Conservation (phyloP, 2,113 vertebrate genomes). For the Chunga burmeisteri region DNA sequence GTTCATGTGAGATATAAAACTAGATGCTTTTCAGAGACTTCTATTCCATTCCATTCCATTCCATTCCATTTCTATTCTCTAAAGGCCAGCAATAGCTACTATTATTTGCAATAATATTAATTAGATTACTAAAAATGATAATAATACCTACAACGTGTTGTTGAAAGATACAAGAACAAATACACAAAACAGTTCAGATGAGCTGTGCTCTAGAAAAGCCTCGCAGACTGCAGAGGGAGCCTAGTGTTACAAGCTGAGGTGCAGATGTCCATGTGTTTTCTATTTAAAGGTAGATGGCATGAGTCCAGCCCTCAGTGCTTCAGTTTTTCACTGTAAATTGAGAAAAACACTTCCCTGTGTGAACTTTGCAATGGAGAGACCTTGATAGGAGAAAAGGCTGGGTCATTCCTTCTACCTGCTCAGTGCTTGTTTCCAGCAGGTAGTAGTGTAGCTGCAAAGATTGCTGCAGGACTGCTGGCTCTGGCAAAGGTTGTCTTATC, state of each 20-base stretch:
- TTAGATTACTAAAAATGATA: background rate
- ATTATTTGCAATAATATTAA: background rate
- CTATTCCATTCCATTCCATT: background rate
- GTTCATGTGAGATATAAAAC: background rate
- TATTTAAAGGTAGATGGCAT: background rate
- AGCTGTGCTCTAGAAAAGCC: background rate
- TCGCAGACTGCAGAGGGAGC: background rate
- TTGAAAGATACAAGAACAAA: background rate
- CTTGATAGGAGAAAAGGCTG: background rate
- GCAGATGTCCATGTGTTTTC: background rate
- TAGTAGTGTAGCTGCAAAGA: background rate
- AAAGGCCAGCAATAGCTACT: background rate
- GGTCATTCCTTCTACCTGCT: background rate
- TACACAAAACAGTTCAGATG: background rate
- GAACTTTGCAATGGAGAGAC: background rate
- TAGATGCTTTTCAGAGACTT: background rate
- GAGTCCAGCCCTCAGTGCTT: background rate
- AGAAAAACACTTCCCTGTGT: background rate
- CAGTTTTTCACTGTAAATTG: background rate
- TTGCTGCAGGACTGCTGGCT: background rate
- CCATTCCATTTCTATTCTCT: background rate
- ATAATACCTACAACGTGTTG: background rate
- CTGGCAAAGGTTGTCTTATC: background rate
- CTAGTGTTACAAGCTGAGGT: background rate
- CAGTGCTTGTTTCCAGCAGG: background rate